Evolutionary conservation across 1,140 invertebrate genomes (phyloP).

Genomic region (Drosophila yakuba): DNA sequence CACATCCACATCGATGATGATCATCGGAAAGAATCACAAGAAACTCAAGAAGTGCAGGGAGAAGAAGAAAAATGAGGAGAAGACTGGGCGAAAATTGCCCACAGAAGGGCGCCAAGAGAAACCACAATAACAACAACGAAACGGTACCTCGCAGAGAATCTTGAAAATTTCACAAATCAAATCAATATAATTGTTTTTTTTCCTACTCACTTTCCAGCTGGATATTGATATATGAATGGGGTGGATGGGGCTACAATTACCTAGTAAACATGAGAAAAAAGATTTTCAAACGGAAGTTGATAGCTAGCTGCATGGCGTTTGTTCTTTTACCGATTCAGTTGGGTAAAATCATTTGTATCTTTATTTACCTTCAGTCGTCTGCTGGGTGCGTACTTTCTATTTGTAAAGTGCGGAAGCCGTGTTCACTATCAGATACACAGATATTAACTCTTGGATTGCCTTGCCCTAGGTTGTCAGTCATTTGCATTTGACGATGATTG

Average conservation of each 20-base stretch:
- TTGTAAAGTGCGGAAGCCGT: slow-evolving; percentile 33
- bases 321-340: slow-evolving; percentile 42
- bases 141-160: slow-evolving; percentile 53
- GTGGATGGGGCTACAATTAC: slow-evolving; percentile 13
- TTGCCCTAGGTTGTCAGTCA: slow-evolving; percentile 51
- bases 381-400: slow-evolving; percentile 30
- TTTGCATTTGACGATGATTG: slow-evolving; percentile 51
- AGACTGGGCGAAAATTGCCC: slow-evolving; percentile 66
- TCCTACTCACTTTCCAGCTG: slow-evolving; percentile 19
- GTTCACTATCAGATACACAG: slow-evolving; percentile 1
- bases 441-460: slow-evolving; percentile 29
- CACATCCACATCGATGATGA: slow-evolving; percentile 63
- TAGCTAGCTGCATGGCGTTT: slow-evolving; percentile 42
- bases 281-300: slow-evolving; percentile 58
- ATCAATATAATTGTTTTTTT: slow-evolving; percentile 73
- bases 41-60: slow-evolving; percentile 38
- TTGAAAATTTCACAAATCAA: slow-evolving; percentile 70
- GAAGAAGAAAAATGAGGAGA: slow-evolving; percentile 11
- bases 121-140: slow-evolving; percentile 47
- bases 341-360: slow-evolving; percentile 1
- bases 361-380: slow-evolving; percentile 1
- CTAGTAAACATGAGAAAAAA: slow-evolving; percentile 30
- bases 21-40: slow-evolving; percentile 39
- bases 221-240: slow-evolving; percentile 37
- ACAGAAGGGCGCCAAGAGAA: slow-evolving; percentile 71